Evolutionary conservation across 2,113 vertebrate species (phyloP).

Genomic region (Toxotes jaculatrix): DNA sequence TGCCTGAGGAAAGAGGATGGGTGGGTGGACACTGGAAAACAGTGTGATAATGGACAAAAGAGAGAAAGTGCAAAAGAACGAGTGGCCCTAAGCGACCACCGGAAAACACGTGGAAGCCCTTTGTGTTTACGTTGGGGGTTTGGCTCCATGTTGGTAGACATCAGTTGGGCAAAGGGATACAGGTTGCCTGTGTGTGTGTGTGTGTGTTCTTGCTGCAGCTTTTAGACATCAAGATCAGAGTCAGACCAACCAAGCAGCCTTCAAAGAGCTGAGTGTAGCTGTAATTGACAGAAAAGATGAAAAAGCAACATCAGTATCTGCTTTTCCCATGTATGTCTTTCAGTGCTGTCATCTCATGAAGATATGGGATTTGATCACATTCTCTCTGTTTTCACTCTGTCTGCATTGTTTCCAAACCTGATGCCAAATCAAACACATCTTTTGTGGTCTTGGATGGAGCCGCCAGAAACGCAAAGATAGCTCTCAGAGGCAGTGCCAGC

Average conservation of each 20-base stretch:
- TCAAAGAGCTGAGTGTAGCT: conserved; percentile 61
- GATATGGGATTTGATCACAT: conserved; percentile 68
- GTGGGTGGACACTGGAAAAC: conserved; percentile 75
- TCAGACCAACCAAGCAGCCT: conserved; percentile 30
- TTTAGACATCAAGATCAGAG: conserved; percentile 47
- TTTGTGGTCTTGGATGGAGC: conserved; percentile 58
- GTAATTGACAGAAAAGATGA: conserved; percentile 52
- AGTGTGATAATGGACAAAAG: conserved; percentile 64
- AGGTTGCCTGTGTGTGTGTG: conserved; percentile 26
- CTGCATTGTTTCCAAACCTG: conserved; percentile 75
- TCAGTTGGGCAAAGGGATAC: conserved; percentile 33
- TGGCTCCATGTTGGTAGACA: conserved; percentile 54
- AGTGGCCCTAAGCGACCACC: conserved; percentile 36
- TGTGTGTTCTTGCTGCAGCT: conserved; percentile 52
- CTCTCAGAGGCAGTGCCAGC: conserved; percentile 65
- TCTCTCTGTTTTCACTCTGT: conserved; percentile 68
- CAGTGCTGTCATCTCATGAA: conserved; percentile 63
- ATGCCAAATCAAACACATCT: conserved; percentile 80
- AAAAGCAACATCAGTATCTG: conserved; percentile 44
- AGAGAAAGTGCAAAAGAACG: conserved; percentile 54
- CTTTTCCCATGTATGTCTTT: conserved; percentile 66
- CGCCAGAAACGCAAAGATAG: conserved; percentile 57
- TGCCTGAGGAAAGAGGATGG: conserved; percentile 77
- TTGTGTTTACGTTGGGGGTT: conserved; percentile 72
- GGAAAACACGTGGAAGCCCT: conserved; percentile 61